phyloP scores from a whole-genome alignment of 2,797 vertebrate genomes.

The Orientallactaga sibirica region DNA sequence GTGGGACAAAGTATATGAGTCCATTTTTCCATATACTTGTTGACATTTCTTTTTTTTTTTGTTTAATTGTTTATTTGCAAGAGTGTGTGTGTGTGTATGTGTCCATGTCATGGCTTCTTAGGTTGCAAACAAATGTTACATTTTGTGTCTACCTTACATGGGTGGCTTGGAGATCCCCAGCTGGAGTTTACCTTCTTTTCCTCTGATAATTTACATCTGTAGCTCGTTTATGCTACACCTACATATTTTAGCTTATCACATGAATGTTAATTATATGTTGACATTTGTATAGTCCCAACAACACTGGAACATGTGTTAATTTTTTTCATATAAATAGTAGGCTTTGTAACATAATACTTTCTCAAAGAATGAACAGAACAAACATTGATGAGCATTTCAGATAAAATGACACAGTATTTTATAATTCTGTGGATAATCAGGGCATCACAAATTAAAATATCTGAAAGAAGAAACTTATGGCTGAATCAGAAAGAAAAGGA shows the following conservation, averaged over 20 bases:
- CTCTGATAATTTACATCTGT: neutral
- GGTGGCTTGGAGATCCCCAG: neutral
- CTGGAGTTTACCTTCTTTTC: neutral
- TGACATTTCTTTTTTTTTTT: neutral
- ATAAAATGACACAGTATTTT: neutral
- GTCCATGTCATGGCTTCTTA: neutral
- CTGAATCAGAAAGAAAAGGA: neutral
- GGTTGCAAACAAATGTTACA: too few species aligned
- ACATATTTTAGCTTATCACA: neutral
- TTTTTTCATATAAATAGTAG: neutral
- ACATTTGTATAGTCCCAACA: neutral
- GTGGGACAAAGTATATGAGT: too few species aligned
- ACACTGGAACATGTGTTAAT: neutral
- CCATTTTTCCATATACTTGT: neutral
- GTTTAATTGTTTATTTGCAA: too few species aligned
- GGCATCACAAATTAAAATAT: neutral
- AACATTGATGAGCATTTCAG: neutral
- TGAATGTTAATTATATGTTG: neutral
- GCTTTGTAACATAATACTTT: neutral
- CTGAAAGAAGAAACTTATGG: neutral
- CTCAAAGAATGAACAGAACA: neutral
- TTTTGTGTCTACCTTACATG: too few species aligned
- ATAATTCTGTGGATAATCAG: neutral
- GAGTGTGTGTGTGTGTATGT: too few species aligned
- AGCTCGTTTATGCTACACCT: neutral